Evolutionary conservation across 2,797 vertebrate species (phyloP).

Genomic region (Okamejei kenojei): DNA sequence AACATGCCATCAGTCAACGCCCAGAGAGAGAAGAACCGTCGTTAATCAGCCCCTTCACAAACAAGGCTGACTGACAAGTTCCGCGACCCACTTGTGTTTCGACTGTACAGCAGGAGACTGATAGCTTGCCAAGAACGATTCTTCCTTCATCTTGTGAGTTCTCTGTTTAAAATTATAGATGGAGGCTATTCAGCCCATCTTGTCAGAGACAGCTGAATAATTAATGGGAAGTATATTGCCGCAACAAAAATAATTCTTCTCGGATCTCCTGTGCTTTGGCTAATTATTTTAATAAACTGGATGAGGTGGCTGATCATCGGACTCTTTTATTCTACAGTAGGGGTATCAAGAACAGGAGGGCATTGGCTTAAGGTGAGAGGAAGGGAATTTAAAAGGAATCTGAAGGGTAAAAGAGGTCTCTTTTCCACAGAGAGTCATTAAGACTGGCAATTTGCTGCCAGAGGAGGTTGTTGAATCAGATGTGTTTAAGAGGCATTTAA

Average conservation of each 20-base stretch:
- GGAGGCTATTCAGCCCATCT: background rate
- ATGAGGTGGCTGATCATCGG: too few relatives aligned
- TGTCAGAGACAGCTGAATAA: too few relatives aligned
- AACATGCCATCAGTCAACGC: constrained; percentile 27
- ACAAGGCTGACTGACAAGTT: constrained; percentile 16
- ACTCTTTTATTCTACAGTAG: too few relatives aligned
- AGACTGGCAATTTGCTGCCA: too few relatives aligned
- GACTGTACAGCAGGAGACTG: background rate
- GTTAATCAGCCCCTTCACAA: constrained; percentile 32
- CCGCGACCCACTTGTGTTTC: background rate
- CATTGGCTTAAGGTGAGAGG: too few relatives aligned
- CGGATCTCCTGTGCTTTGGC: background rate
- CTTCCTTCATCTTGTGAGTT: background rate
- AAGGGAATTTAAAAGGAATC: too few relatives aligned
- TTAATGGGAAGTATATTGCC: background rate
- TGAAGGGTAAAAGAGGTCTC: too few relatives aligned
- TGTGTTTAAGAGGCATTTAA: too few relatives aligned
- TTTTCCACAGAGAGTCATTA: too few relatives aligned
- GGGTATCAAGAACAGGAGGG: too few relatives aligned
- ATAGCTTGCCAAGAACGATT: background rate
- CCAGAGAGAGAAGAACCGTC: background rate
- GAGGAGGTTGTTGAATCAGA: too few relatives aligned
- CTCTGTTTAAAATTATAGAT: background rate
- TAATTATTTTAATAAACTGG: background rate
- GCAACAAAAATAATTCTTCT: background rate